phyloP scores from a whole-genome alignment of 2,888 invertebrate species.

The Apocheima hispidaria region DNA sequence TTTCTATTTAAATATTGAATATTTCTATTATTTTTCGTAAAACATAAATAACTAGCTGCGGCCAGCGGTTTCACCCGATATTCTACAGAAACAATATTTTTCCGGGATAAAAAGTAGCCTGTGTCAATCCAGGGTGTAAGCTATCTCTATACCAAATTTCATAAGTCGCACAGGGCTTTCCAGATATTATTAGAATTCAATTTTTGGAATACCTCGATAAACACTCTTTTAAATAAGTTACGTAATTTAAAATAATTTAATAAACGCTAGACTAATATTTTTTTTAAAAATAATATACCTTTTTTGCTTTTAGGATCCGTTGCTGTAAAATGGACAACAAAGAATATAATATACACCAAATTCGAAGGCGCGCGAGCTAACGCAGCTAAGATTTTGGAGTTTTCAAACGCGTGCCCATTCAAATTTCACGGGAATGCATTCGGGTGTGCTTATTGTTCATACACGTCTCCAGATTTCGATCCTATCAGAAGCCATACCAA shows the following conservation, averaged over 20 bases:
- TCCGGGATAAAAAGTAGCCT: no score
- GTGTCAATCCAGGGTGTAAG: no score
- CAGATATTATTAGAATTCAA: no score
- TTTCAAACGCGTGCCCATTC: slow-evolving; percentile 18
- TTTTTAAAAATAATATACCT: neutral
- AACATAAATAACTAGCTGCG: neutral
- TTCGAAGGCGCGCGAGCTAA: slow-evolving; percentile 36
- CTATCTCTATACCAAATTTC: no score
- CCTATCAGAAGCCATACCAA: slow-evolving; percentile 6
- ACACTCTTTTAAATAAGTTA: no score
- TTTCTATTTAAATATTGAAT: no score
- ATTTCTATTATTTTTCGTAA: neutral
- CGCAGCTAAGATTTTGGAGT: slow-evolving; percentile 1
- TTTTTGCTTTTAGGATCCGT: slow-evolving; percentile 10
- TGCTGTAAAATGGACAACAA: slow-evolving; percentile 1
- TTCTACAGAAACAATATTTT: no score
- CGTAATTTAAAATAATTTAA: no score
- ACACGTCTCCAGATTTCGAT: slow-evolving; percentile 17
- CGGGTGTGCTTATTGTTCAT: slow-evolving; percentile 68
- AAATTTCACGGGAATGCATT: slow-evolving; percentile 45
- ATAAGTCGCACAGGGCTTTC: no score
- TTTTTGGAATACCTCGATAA: no score
- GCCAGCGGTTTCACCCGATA: no score
- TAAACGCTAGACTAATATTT: no score
- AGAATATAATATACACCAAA: neutral